Evolutionary conservation across 37 sponge, comb jelly and placozoan genomes (phyloP).

Genomic region (Geodia barretti): DNA sequence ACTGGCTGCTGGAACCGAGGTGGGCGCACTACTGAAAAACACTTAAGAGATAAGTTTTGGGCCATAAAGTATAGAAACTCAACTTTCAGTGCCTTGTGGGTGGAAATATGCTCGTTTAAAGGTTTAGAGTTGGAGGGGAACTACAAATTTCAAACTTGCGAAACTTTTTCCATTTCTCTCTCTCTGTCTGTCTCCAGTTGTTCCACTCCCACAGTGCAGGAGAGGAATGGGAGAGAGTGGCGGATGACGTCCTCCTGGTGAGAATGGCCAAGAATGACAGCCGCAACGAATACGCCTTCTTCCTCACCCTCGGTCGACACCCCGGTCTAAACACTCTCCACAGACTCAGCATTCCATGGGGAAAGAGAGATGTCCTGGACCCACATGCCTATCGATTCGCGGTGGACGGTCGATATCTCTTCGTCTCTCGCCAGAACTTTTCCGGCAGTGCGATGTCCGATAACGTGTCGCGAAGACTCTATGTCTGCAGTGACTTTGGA

Average conservation of each 20-base stretch:
- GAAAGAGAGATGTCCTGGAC: too few species aligned
- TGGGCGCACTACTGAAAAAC: too few species aligned
- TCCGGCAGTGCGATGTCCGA: conserved; percentile 23
- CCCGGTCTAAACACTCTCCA: conserved; percentile 19
- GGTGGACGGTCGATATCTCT: conserved; percentile 63
- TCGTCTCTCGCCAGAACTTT: conserved; percentile 53
- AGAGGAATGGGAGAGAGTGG: conserved; percentile 6
- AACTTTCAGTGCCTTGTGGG: too few species aligned
- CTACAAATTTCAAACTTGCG: not conserved
- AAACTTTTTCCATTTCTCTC: not conserved
- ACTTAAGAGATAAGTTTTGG: too few species aligned
- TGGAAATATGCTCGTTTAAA: too few species aligned
- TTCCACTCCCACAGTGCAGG: conserved; percentile 10
- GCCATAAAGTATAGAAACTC: too few species aligned
- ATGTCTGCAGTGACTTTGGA: conserved; percentile 42
- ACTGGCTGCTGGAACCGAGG: not conserved
- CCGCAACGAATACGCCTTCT: conserved; percentile 38
- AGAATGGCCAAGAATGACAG: not conserved
- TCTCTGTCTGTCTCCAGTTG: too few species aligned
- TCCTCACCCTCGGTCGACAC: not conserved
- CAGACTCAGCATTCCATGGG: conserved; percentile 27
- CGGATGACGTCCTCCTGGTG: conserved; percentile 24
- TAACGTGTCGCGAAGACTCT: conserved; percentile 45
- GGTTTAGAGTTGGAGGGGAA: not conserved
- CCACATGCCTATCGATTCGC: conserved; percentile 40